Base-by-base conservation (phyloP, 2,888 invertebrate genomes). In the Mimachlamys varia region DNA sequence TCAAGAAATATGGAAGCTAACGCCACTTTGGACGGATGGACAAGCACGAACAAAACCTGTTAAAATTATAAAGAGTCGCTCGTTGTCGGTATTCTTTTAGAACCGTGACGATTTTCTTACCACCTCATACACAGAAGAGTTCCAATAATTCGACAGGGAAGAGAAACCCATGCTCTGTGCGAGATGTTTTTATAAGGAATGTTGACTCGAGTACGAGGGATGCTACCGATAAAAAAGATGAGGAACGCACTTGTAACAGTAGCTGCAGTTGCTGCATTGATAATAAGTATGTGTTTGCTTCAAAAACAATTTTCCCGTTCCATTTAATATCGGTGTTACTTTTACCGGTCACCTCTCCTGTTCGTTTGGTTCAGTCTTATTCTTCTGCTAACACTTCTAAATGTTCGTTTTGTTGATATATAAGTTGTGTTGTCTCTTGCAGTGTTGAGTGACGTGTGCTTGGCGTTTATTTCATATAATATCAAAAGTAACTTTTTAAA, bases 181-280 rank as follows among this genome's bases (percentile, higher is more conserved):
- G 44, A 44, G 33, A 76, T 76, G 76, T 58, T 58, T 22, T 22
- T n/a, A n/a, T 76, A 12, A 76, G 76, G 27, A 33, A 76, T 76
- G 76, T 76, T 27, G 76, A 76, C 76, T 27, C 27, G 76, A 33
- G 13, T 76, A 33, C 76, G 76, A 76, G 76, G 27, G 4, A 55
- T 90, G 38, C 87, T 55, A 53, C 90, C 38, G 22, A 76, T 44
- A 17, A 89, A 89, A 27, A 88, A 88, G 88, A 88, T 88, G 88
- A 88, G 50, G 50, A 55, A 88, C 27, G 55, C 55, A 33, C 33
- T 88, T n/a, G 53, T 88, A n/a, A 88, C 55, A 5, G 10, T 50
- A 88, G 50, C 49, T 50, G 88, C 50, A 53, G 88, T 88, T 53
- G 88, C 50, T 0, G 88, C 55, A 33, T 88, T 88, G 27, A 76